Evolutionary conservation across 2,888 invertebrate genomes (phyloP).

Genomic region (Argyresthia goedartella): DNA sequence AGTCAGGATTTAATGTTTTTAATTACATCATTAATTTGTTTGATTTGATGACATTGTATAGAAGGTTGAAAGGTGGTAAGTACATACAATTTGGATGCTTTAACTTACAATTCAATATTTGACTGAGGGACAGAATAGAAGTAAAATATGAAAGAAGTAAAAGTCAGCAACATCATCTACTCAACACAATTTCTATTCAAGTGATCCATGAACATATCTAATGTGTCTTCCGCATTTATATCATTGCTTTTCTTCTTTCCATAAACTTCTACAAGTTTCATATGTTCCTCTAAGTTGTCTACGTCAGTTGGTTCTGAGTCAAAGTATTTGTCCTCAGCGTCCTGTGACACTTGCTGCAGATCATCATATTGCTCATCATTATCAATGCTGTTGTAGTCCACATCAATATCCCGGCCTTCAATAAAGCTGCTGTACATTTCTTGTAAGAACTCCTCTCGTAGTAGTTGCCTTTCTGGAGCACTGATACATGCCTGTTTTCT

Average conservation of each 20-base stretch:
- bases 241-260: conserved; percentile 26
- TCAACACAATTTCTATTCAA: conserved; percentile 29
- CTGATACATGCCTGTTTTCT: conserved; percentile 52
- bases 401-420: conserved; percentile 83
- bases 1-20: too few species aligned
- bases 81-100: too few species aligned
- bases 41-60: too few species aligned
- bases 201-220: conserved; percentile 81
- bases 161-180: too few species aligned
- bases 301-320: conserved; percentile 82
- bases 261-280: conserved; percentile 47
- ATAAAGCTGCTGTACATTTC: conserved; percentile 89
- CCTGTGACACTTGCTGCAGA: conserved; percentile 74
- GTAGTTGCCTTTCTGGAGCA: conserved; percentile 72
- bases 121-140: too few species aligned
- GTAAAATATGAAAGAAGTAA: too few species aligned
- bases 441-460: conserved; percentile 85
- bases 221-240: conserved; percentile 69
- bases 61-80: too few species aligned
- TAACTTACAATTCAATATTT: too few species aligned
- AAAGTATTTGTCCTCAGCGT: conserved; percentile 93
- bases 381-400: conserved; percentile 88
- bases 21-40: too few species aligned
- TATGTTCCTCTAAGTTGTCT: conserved; percentile 47
- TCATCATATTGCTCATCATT: conserved; percentile 85